These are phyloP conservation scores for Chironomus striatipennis DNA, from an alignment of 1,140 invertebrate genomes.

Conservation along the genomic window DNA sequence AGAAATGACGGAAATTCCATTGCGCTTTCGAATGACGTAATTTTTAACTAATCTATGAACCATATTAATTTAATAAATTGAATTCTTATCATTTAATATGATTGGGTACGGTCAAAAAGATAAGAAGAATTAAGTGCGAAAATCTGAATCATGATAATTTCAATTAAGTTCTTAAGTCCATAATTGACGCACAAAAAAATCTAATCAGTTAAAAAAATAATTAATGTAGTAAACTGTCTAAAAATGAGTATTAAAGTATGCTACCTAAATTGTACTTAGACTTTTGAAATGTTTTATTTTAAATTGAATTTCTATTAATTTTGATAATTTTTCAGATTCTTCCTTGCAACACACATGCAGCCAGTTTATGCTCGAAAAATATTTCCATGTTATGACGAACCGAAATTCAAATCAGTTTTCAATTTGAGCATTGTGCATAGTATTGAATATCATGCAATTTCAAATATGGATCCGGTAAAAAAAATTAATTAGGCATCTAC, in stretches of 20 bases:
- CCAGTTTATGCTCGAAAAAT: conserved; percentile 72
- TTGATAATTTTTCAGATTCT: conserved; percentile 46
- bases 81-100: too few species aligned
- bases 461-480: conserved; percentile 40
- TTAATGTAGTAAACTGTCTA: too few species aligned
- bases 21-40: too few species aligned
- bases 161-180: neutral
- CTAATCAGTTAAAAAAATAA: conserved; percentile 19
- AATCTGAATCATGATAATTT: conserved; percentile 21
- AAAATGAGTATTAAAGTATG: too few species aligned
- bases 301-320: too few species aligned
- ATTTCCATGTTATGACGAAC: conserved; percentile 90
- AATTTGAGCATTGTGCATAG: conserved; percentile 53
- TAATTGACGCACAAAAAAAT: too few species aligned
- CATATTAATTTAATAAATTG: too few species aligned
- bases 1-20: neutral
- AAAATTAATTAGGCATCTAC: conserved; percentile 28
- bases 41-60: too few species aligned
- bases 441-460: conserved; percentile 44
- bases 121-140: too few species aligned
- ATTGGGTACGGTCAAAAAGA: too few species aligned
- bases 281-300: too few species aligned
- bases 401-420: conserved; percentile 74
- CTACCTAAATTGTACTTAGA: too few species aligned
- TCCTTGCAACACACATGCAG: conserved; percentile 73